These are phyloP conservation scores for Arrhamphus sclerolepis DNA, from an alignment of 2,797 vertebrate species.

Conservation along the genomic window DNA sequence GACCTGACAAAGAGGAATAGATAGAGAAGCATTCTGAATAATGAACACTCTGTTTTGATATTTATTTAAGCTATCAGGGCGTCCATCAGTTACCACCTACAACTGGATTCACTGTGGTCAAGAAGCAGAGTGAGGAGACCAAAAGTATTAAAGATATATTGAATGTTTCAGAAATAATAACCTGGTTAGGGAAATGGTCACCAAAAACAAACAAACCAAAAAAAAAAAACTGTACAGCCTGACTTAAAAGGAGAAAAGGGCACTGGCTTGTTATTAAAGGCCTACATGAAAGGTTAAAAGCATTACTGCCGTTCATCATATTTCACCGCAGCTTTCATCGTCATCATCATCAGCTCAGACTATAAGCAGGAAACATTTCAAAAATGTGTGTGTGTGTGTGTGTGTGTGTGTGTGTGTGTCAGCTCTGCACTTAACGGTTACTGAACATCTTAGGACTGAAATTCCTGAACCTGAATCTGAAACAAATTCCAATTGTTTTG, in stretches of 20 bases:
- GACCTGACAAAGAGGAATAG: slow-evolving; percentile 42
- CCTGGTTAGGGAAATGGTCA: slow-evolving; percentile 4
- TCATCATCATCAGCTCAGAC: no score
- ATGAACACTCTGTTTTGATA: slow-evolving; percentile 57
- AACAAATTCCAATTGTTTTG: no score
- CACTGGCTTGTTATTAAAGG: no score
- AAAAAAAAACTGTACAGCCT: background rate
- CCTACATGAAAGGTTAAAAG: no score
- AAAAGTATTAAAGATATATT: background rate
- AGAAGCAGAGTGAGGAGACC: background rate
- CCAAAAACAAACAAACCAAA: background rate
- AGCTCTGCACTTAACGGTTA: background rate
- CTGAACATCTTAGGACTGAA: background rate
- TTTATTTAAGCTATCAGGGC: slow-evolving; percentile 40
- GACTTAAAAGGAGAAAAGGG: background rate
- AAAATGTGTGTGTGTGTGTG: no score
- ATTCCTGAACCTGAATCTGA: no score
- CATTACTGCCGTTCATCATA: no score
- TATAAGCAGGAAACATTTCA: no score
- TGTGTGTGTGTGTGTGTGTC: no score
- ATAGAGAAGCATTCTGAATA: slow-evolving; percentile 51
- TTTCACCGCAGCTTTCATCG: no score
- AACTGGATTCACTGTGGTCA: slow-evolving; percentile 5
- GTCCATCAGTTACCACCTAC: slow-evolving; percentile 31
- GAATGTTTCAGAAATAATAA: slow-evolving; percentile 18